These are phyloP conservation scores for Coenobita brevimanus DNA, from an alignment of 1,140 invertebrate species.

Conservation along the genomic window DNA sequence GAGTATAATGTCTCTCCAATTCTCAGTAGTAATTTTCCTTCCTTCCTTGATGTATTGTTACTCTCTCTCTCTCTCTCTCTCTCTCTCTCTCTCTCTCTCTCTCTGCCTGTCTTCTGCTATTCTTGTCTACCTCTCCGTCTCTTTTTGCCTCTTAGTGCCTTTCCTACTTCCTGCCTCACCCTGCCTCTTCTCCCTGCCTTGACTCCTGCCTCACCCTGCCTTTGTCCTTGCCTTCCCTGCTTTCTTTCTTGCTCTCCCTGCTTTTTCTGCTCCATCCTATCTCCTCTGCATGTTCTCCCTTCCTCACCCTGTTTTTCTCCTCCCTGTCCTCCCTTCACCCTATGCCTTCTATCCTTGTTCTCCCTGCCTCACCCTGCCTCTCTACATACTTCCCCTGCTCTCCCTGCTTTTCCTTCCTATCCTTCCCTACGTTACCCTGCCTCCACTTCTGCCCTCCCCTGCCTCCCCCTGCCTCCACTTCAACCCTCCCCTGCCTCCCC, in stretches of 20 bases:
- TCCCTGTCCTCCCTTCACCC: not conserved
- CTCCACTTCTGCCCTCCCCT: not conserved
- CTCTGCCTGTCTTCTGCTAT: not conserved
- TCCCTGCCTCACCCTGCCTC: not conserved
- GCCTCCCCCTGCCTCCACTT: not conserved
- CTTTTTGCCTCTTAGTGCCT: not conserved
- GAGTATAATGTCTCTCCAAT: not conserved
- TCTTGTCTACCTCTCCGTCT: slow-evolving; percentile 12
- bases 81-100: not conserved
- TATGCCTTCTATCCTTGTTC: not conserved
- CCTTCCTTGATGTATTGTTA: not conserved
- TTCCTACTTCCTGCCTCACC: not conserved
- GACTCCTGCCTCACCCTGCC: too few species aligned
- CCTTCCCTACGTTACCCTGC: not conserved
- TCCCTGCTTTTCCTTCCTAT: not conserved
- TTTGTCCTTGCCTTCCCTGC: too few species aligned
- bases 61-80: not conserved
- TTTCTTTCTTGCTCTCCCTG: not conserved
- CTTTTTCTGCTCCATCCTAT: not conserved
- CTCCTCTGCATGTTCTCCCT: not conserved
- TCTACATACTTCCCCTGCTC: not conserved
- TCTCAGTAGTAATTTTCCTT: not conserved
- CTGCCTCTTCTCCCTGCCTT: not conserved
- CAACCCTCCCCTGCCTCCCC: not conserved
- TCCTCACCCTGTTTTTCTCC: not conserved